Evolutionary conservation across 2,888 invertebrate genomes (phyloP).

Genomic region (Metacarcinus magister): DNA sequence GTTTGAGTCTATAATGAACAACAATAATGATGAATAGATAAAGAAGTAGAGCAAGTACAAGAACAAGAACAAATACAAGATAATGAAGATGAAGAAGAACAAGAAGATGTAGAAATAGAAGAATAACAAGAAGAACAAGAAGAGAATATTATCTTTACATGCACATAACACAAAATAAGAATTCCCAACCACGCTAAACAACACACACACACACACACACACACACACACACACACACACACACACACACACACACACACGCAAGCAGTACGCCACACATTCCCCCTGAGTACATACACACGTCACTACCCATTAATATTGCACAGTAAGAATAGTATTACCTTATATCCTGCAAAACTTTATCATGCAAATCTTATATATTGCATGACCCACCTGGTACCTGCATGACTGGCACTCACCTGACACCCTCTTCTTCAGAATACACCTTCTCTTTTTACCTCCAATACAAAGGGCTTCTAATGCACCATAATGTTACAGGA

Average conservation of each 20-base stretch:
- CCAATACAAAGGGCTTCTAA: background rate
- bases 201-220: background rate
- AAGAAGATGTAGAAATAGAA: no score
- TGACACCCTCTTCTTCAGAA: background rate
- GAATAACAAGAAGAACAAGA: no score
- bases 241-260: slow-evolving; percentile 57
- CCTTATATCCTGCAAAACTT: background rate
- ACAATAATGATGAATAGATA: no score
- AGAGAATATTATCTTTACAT: no score
- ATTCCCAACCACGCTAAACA: background rate
- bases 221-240: slow-evolving; percentile 43
- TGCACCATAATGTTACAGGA: background rate
- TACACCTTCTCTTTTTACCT: background rate
- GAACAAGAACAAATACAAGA: no score
- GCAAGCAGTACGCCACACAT: background rate
- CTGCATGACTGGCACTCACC: background rate
- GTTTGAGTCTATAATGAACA: no score
- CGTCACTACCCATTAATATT: background rate
- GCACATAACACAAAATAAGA: no score
- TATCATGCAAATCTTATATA: slow-evolving; percentile 26
- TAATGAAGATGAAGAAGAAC: no score
- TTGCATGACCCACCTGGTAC: background rate
- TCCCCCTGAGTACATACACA: background rate
- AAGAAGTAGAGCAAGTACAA: no score
- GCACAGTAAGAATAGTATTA: background rate